phyloP scores from a whole-genome alignment of 2,113 vertebrate genomes.

The Delphinus delphis region DNA sequence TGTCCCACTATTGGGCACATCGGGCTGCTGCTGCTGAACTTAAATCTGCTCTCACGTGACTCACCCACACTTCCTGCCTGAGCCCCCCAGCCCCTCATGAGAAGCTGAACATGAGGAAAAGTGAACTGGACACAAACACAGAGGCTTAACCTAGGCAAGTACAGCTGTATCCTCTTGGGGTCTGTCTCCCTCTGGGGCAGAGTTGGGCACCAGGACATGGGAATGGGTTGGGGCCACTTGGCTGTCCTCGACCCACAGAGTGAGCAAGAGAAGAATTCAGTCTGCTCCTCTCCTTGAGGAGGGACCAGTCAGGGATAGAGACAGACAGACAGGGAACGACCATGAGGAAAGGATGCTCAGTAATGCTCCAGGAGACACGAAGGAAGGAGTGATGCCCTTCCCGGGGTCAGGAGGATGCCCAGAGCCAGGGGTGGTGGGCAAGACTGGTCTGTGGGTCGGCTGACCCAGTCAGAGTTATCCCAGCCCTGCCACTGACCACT shows the following conservation, averaged over 20 bases:
- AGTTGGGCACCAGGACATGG: neutral
- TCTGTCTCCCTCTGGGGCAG: neutral
- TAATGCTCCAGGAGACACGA: neutral
- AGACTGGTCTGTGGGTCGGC: neutral
- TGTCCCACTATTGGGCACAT: neutral
- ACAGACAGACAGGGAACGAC: neutral
- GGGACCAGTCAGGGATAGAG: neutral
- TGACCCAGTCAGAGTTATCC: neutral
- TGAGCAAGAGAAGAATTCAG: neutral
- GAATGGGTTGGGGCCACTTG: neutral
- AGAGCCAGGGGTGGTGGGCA: neutral
- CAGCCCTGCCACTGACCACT: neutral
- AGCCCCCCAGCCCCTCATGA: accelerated
- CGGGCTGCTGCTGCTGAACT: neutral
- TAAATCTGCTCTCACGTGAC: accelerated
- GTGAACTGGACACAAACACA: neutral
- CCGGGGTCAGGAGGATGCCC: accelerated
- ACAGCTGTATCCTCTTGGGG: neutral
- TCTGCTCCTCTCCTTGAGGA: neutral
- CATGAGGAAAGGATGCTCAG: neutral
- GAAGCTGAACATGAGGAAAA: neutral
- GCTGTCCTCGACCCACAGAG: neutral
- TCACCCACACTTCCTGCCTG: neutral
- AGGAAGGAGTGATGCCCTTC: neutral
- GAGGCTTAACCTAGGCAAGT: neutral